Conservation (phyloP, 2,797 vertebrate genomes). For the Lagorchestes hirsutus region DNA sequence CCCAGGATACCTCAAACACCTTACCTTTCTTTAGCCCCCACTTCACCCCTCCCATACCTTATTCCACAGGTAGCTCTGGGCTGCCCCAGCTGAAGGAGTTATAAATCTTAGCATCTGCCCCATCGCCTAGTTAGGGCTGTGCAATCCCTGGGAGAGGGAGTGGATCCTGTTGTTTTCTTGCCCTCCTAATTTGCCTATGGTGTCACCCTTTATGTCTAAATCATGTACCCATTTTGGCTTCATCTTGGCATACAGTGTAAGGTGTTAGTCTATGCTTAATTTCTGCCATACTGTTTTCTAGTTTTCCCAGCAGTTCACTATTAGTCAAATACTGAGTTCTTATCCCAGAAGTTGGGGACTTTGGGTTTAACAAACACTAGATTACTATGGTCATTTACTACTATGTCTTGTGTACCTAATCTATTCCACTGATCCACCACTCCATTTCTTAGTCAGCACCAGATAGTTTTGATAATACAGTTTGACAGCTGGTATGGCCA, state of each 20-base stretch:
- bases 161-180: background rate
- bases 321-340: background rate
- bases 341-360: background rate
- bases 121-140: background rate
- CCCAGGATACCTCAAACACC: background rate
- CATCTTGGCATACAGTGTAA: background rate
- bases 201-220: background rate
- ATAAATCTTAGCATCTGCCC: background rate
- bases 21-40: background rate
- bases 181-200: background rate
- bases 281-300: background rate
- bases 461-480: background rate
- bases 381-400: background rate
- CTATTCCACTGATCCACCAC: background rate
- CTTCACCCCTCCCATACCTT: background rate
- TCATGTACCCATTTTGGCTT: background rate
- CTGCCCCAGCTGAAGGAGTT: background rate
- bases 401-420: background rate
- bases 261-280: background rate
- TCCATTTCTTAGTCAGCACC: background rate
- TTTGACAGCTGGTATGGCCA: background rate
- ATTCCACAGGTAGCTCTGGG: background rate
- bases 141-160: background rate
- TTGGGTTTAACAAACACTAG: background rate
- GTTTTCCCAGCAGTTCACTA: background rate